Conservation (phyloP, 2,113 vertebrate genomes). For the Ameiurus melas region DNA sequence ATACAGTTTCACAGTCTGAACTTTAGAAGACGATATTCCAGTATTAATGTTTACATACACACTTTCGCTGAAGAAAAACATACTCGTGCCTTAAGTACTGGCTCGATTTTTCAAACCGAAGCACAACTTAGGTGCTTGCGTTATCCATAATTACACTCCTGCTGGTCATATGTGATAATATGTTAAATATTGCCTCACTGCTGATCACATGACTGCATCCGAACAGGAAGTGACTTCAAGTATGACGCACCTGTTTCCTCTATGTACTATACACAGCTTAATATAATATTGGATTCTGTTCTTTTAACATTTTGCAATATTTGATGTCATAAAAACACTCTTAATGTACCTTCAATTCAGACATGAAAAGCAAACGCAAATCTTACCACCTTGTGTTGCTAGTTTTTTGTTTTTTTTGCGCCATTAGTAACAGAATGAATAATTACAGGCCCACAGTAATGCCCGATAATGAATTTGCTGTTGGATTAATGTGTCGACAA, state of each 20-base stretch:
- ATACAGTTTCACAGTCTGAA: conserved; percentile 81
- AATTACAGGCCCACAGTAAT: conserved; percentile 30
- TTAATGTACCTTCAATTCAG: not conserved
- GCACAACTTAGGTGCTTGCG: not conserved
- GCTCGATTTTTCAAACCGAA: conserved; percentile 19
- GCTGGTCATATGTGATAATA: not conserved
- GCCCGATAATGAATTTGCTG: conserved; percentile 26
- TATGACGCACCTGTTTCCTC: conserved; percentile 18
- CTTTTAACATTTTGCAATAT: not conserved
- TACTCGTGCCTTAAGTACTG: not conserved
- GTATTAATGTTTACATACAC: conserved; percentile 65
- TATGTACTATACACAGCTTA: not conserved
- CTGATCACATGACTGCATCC: conserved; percentile 11
- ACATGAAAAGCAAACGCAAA: not conserved
- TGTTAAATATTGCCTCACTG: conserved; percentile 4
- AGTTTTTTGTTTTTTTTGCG: not conserved
- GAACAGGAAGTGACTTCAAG: conserved; percentile 6
- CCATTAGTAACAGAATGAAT: not conserved
- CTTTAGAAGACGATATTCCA: conserved; percentile 74
- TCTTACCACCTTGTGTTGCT: not conserved
- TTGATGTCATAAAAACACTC: not conserved
- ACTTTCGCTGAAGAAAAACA: conserved; percentile 56
- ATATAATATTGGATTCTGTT: not conserved
- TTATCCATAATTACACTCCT: not conserved
- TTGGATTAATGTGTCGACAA: conserved; percentile 63